Conservation (phyloP, 1,140 invertebrate genomes). For the Anadara kagoshimensis region DNA sequence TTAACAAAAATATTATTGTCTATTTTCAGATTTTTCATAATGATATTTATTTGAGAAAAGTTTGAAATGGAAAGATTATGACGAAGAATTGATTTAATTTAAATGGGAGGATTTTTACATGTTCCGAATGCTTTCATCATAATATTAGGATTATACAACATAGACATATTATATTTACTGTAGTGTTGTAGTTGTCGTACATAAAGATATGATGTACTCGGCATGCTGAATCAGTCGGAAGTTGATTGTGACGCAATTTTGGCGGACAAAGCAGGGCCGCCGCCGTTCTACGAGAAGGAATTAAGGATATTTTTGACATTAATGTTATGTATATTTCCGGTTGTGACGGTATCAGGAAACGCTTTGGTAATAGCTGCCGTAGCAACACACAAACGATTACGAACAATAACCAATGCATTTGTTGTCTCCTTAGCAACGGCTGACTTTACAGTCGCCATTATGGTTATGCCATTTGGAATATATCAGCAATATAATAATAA, state of each 20-base stretch:
- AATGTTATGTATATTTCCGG: slow-evolving; percentile 58
- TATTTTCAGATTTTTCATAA: no score
- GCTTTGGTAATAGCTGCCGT: slow-evolving; percentile 94
- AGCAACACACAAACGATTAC: slow-evolving; percentile 78
- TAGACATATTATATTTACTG: no score
- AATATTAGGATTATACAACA: no score
- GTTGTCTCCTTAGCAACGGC: slow-evolving; percentile 95
- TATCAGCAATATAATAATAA: slow-evolving; percentile 79
- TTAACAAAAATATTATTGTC: no score
- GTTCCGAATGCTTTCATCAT: no score
- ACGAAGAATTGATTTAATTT: no score
- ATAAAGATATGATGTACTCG: no score
- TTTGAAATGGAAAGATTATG: no score
- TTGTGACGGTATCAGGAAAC: slow-evolving; percentile 80
- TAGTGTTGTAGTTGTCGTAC: no score
- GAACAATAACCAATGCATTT: slow-evolving; percentile 95
- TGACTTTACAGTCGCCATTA: slow-evolving; percentile 89
- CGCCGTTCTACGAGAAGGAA: slow-evolving; percentile 35
- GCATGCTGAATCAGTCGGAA: no score
- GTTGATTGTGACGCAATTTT: slow-evolving; percentile 44
- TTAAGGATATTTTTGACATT: slow-evolving; percentile 37
- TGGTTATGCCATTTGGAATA: slow-evolving; percentile 83
- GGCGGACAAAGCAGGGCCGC: slow-evolving; percentile 45
- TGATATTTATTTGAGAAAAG: no score
- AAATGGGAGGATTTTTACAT: no score